Evolutionary conservation across 2,888 invertebrate species (phyloP), one percentile per base, ranked within the genome.

Genomic region (Blastobasis adustella): DNA sequence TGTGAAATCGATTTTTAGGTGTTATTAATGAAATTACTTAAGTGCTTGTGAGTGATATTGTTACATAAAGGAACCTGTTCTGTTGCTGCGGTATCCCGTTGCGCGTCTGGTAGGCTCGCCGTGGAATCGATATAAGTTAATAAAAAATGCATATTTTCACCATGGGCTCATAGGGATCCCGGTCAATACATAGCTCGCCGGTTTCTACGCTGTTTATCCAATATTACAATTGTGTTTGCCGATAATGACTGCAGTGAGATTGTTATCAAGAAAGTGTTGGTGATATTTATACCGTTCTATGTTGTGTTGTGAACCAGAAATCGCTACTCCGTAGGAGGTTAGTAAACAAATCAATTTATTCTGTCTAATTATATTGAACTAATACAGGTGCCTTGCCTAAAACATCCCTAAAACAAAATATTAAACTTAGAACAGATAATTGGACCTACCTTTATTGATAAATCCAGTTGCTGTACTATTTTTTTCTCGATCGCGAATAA

Each of bases 1-100:
- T 82, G 84, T 84, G 76, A 71, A 71, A 87, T 87, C 87, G 87
- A 87, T 87, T 86, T 87, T 87, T 85, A 84, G 82, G 79, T 85
- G 85, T 85, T 87, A 87, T 87, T 86, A 87, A 84, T 86, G 83
- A 86, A 86, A 86, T 86, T 82, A 85, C 77, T 67, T 73, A 82
- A 77, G 82, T 84, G 82, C 77, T 83, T 70, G 79, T 72, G 75
- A 76, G 78, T 84, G 78, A 79, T 82, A 79, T 76, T 75, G 71
- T 75, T 72, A 70, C 68, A 65, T 70, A 71, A 63, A 65, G 62
- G 69, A 77, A 76, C 71, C 71, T 65, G 73, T 71, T 76, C 23
- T 23, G 23, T 56, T 59, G 58, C 62, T 67, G 60, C 59, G 69
- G 65, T 23, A 23, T 68, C 62, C 60, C 57, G 62, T 70, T 68